Percentiles rank a stretch among this genome's conserved stretches.
phyloP scores from a whole-genome alignment of 2,113 vertebrate genomes.

The Motacilla alba region DNA sequence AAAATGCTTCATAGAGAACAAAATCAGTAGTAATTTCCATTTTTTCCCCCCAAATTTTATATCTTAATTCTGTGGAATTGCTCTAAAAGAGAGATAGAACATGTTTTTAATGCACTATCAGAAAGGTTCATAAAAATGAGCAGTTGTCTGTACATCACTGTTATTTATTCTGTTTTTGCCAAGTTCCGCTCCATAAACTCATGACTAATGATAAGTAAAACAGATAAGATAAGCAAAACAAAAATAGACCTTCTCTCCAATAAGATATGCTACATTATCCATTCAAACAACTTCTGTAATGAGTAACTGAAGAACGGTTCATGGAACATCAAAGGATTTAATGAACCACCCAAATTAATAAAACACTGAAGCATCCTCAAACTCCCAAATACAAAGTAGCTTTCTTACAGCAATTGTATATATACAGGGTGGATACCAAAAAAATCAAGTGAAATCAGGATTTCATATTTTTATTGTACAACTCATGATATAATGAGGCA shows the following conservation, averaged over 20 bases:
- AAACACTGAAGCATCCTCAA: not conserved
- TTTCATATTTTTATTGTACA: not conserved
- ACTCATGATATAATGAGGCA: not conserved
- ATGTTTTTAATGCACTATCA: not conserved
- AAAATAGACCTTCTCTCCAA: slow-evolving; percentile 17
- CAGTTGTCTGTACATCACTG: not conserved
- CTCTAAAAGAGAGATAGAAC: not conserved
- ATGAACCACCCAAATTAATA: slow-evolving; percentile 48
- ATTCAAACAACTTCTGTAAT: slow-evolving; percentile 17
- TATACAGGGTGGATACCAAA: not conserved
- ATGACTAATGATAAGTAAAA: slow-evolving; percentile 52
- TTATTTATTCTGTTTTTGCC: not conserved
- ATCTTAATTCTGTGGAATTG: not conserved
- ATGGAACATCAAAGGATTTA: slow-evolving; percentile 49
- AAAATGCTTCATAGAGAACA: not conserved
- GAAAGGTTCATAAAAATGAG: not conserved
- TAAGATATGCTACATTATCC: slow-evolving; percentile 44
- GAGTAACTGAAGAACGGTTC: not conserved
- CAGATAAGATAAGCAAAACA: slow-evolving; percentile 50
- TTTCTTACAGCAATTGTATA: not conserved
- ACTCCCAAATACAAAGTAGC: not conserved
- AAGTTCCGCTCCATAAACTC: slow-evolving; percentile 39
- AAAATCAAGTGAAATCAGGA: not conserved
- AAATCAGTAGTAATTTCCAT: not conserved
- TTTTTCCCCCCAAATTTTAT: not conserved